Conservation (phyloP, 1,140 invertebrate genomes). For the Meteorus sp. region DNA sequence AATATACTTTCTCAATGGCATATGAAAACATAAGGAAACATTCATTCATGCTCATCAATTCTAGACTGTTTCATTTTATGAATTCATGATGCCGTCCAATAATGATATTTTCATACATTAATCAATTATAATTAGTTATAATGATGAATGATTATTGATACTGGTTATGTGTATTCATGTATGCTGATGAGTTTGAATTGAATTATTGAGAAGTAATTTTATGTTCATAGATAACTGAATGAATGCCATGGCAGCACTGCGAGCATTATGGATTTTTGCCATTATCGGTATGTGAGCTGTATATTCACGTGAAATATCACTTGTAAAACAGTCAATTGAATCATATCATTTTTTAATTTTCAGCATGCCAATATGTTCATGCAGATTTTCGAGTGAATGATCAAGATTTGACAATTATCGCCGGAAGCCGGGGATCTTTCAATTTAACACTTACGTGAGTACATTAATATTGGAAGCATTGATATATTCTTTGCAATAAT, state of each 20-base stretch:
- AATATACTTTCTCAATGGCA: too few species aligned
- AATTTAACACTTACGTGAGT: background rate
- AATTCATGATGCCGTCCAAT: background rate
- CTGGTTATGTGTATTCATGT: background rate
- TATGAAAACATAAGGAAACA: too few species aligned
- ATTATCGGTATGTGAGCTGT: too few species aligned
- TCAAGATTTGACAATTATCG: constrained; percentile 2
- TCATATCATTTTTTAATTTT: background rate
- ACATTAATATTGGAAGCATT: background rate
- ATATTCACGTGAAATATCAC: too few species aligned
- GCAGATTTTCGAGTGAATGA: background rate
- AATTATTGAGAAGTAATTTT: background rate
- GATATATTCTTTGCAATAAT: background rate
- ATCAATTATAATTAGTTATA: background rate
- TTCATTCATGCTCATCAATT: too few species aligned
- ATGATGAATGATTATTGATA: background rate
- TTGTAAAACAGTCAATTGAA: too few species aligned
- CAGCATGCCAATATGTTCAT: background rate
- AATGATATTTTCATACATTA: background rate
- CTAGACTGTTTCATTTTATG: too few species aligned
- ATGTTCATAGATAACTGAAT: constrained; percentile 7
- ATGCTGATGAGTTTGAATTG: background rate
- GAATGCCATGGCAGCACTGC: background rate
- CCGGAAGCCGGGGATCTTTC: background rate
- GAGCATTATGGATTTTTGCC: constrained; percentile 15